Conservation (phyloP, 2,113 vertebrate species). For the Xenopus tropicalis region UCB_Xtro_10.0 CM004448.2:109903501-109904000, state of each 20-base stretch:
- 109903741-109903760: conserved; percentile 43
- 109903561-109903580: conserved; percentile 53
- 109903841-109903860: neutral
- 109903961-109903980: too few species aligned
- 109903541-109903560: conserved; percentile 52
- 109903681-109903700: conserved; percentile 38
- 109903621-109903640: neutral
- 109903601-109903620: conserved; percentile 33
- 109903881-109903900: too few species aligned
- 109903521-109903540: conserved; percentile 60
- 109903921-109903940: too few species aligned
- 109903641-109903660: neutral
- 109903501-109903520: conserved; percentile 80
- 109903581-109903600: conserved; percentile 54
- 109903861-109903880: too few species aligned
- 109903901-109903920: too few species aligned
- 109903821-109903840: conserved; percentile 26
- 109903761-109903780: conserved; percentile 51
- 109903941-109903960: too few species aligned
- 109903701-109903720: conserved; percentile 46
- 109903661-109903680: conserved; percentile 45
- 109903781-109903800: conserved; percentile 47
- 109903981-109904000: too few species aligned
- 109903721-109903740: conserved; percentile 47
- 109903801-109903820: conserved; percentile 44